Evolutionary conservation across 2,113 vertebrate species (phyloP).

Genomic region (Menura novaehollandiae): DNA sequence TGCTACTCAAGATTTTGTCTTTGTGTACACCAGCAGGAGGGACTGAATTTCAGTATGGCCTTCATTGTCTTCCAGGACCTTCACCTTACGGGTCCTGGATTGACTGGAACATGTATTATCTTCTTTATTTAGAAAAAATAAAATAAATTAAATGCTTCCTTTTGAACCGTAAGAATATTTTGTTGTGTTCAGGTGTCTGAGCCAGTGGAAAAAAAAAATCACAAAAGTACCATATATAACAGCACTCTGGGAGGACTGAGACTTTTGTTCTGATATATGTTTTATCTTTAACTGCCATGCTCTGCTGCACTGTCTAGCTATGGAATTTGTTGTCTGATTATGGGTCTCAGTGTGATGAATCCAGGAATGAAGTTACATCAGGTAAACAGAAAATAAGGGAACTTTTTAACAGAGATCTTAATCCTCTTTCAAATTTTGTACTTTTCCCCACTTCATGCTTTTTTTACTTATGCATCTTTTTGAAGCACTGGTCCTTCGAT

Average conservation of each 20-base stretch:
- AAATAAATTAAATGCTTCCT: background rate
- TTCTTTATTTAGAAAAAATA: background rate
- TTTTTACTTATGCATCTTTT: background rate
- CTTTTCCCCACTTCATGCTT: background rate
- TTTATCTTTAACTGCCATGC: background rate
- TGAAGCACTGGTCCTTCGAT: background rate
- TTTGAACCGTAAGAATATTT: background rate
- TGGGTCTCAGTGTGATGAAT: background rate
- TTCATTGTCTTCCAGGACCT: background rate
- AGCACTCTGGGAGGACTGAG: background rate
- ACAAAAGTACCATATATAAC: background rate
- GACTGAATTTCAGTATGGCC: background rate
- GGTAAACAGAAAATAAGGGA: background rate
- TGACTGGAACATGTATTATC: fast-evolving
- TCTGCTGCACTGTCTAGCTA: background rate
- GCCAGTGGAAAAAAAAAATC: background rate
- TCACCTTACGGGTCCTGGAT: background rate
- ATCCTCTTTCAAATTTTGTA: background rate
- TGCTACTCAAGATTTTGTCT: background rate
- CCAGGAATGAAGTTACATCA: background rate
- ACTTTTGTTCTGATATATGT: background rate
- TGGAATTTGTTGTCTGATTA: background rate
- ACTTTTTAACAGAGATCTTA: background rate
- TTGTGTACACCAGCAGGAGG: background rate
- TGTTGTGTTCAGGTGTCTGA: background rate